Base-by-base conservation (phyloP, 2,797 vertebrate species). In the Lacerta bilineata region DNA sequence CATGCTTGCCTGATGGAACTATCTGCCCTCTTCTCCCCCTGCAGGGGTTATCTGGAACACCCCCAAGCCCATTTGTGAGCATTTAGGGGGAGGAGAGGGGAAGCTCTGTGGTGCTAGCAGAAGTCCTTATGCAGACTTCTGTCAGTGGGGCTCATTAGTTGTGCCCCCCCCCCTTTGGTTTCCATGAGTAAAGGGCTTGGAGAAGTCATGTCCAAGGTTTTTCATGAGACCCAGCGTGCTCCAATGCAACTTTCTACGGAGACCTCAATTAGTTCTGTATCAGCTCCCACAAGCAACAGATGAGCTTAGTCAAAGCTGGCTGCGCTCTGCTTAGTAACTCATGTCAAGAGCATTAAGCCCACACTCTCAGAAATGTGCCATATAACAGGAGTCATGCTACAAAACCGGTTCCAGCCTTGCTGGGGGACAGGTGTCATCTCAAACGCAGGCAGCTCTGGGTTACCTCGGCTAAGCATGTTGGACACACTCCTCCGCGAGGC, bases 321-420 rank as follows among this genome's bases (percentile, higher is more conserved):
- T 75, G 18, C 11, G 20, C 8, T 36, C 8, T n/a, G 29, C 39
- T 25, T 64, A 80, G 29, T 82, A 46, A 46, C 59, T 11, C 3
- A 2, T 33, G 17, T 41, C 9, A 41, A 69, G n/a, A 25, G 25
- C 3, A 74, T 72, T 81, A 55, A 46, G 36, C 39, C 11, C n/a
- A 29, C 66, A 39, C 61, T 87, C 69, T 87, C 55, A 46, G 50
- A 87, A 64, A 82, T 75, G 17, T 46, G 39, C 20, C 7, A 5
- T 33, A 8, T 33, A 64, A 87, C 55, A 75, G 36, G 36, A 87
- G 55, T 50, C 69, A 75, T 33, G 39, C 39, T 43, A 75, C 50
- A 75, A 23, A 82, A 75, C 86, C 69, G 25, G 68, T 87, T 86
- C 81, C 29, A 72, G 55, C 55, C 79, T 43, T 64, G 36, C 71